Evolutionary conservation across 2,113 vertebrate species (phyloP).

Genomic region (Phrynocephalus versicolor): DNA sequence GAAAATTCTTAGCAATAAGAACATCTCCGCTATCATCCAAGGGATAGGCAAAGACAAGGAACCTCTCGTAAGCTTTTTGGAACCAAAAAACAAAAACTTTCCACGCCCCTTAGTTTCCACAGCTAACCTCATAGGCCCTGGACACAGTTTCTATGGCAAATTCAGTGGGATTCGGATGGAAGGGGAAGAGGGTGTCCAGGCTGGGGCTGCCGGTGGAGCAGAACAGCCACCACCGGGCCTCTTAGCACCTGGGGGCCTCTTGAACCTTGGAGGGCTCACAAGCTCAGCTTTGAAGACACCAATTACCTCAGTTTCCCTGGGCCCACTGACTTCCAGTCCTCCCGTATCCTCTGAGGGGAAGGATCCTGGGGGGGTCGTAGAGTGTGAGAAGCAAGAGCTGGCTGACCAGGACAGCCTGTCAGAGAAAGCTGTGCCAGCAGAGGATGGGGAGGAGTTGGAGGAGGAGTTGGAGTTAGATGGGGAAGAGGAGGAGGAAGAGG

Average conservation of each 20-base stretch:
- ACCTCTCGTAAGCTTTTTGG: constrained; percentile 99
- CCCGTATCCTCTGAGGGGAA: constrained; percentile 89
- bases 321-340: constrained; percentile 84
- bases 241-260: constrained; percentile 79
- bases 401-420: constrained; percentile 73
- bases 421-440: constrained; percentile 75
- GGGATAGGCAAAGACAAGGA: constrained; percentile 99
- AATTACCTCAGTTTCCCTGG: constrained; percentile 92
- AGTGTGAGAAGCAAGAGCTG: constrained; percentile 73
- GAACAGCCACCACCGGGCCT: constrained; percentile 71
- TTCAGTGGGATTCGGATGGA: constrained; percentile 98
- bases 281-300: constrained; percentile 85
- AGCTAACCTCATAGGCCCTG: constrained; percentile 91
- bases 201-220: constrained; percentile 52
- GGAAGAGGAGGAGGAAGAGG: constrained; percentile 80
- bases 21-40: constrained; percentile 99
- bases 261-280: constrained; percentile 90
- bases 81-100: constrained; percentile 99
- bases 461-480: constrained; percentile 72
- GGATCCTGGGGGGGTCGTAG: constrained; percentile 72
- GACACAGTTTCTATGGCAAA: constrained; percentile 98
- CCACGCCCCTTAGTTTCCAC: constrained; percentile 88
- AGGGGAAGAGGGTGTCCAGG: constrained; percentile 80
- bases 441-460: constrained; percentile 23
- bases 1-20: constrained; percentile 96